These are phyloP conservation scores for Pangasianodon gigas DNA, from an alignment of 2,113 vertebrate species.

Conservation along the genomic window DNA sequence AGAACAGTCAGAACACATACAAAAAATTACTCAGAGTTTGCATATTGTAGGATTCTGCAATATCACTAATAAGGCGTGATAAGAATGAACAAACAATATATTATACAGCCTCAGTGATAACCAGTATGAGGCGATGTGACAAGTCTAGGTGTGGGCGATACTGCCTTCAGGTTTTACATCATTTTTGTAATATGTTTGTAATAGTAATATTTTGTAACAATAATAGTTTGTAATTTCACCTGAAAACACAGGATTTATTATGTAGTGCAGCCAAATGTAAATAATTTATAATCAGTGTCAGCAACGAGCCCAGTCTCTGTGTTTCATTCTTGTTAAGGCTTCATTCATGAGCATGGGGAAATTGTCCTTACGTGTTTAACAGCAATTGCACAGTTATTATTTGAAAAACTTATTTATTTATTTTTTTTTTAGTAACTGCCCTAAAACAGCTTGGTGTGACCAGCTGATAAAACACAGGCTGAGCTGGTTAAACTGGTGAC, in stretches of 20 bases:
- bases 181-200: not conserved
- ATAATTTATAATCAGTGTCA: not conserved
- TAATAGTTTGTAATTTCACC: not conserved
- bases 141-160: not conserved
- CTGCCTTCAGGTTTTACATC: not conserved
- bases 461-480: not conserved
- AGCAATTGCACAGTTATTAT: not conserved
- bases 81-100: not conserved
- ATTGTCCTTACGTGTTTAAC: not conserved
- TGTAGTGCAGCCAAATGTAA: not conserved
- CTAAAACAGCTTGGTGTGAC: not conserved
- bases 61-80: not conserved
- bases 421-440: not conserved
- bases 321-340: not conserved
- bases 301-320: not conserved
- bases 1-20: too few species aligned
- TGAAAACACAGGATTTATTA: not conserved
- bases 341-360: too few species aligned
- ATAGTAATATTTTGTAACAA: not conserved
- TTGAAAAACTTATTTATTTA: too few species aligned
- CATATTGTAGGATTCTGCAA: too few species aligned
- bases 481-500: not conserved
- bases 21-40: too few species aligned
- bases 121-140: not conserved
- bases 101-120: not conserved